Evolutionary conservation across 2,888 invertebrate genomes (phyloP).

Genomic region (Tryphoninae sp.): DNA sequence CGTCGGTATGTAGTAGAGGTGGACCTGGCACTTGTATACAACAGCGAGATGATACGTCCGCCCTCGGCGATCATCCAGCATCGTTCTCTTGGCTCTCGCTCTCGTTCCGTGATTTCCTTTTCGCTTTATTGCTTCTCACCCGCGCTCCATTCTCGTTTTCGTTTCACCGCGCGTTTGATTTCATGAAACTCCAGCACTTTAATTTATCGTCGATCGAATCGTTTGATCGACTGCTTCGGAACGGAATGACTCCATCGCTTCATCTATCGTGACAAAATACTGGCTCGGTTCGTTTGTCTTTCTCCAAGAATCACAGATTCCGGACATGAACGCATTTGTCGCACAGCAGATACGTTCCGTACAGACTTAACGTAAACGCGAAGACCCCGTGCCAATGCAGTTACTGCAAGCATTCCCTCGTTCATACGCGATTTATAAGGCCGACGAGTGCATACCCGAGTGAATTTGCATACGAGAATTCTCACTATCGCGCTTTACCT

Average conservation of each 20-base stretch:
- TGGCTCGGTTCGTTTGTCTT: conserved; percentile 13
- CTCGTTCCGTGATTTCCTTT: conserved; percentile 2
- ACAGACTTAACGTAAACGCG: conserved; percentile 25
- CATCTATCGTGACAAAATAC: conserved; percentile 10
- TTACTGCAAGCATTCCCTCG: conserved; percentile 37
- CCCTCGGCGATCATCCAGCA: conserved; percentile 63
- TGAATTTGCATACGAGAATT: conserved; percentile 78
- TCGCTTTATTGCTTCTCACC: conserved; percentile 39
- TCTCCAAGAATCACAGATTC: conserved; percentile 45
- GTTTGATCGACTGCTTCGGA: neutral
- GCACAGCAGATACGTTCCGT: conserved; percentile 15
- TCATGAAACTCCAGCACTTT: conserved; percentile 20
- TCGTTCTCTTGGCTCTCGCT: conserved; percentile 53
- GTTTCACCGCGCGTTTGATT: conserved; percentile 50
- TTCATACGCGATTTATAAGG: conserved; percentile 32
- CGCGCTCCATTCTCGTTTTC: conserved; percentile 42
- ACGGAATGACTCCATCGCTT: neutral
- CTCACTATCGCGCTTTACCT: conserved; percentile 54
- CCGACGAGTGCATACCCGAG: conserved; percentile 71
- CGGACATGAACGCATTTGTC: conserved; percentile 40
- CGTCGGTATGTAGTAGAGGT: conserved; percentile 25
- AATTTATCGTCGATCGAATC: conserved; percentile 25
- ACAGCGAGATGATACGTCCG: conserved; percentile 62
- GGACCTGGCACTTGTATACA: conserved; percentile 58
- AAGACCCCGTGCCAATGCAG: conserved; percentile 5